Conservation (phyloP, 2,797 vertebrate genomes). For the Enteromius radiatus region DNA sequence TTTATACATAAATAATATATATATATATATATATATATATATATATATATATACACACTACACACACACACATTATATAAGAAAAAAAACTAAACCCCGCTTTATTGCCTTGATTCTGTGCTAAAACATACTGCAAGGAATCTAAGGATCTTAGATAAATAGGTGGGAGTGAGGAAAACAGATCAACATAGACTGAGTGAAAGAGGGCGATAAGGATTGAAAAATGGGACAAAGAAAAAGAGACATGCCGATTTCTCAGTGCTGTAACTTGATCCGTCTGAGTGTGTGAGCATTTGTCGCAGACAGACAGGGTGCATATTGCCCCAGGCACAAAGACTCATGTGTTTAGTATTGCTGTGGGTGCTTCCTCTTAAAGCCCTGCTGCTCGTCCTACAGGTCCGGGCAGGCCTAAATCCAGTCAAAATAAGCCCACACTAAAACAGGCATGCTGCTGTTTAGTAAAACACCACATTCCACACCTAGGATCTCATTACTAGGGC, state of each 20-base stretch:
- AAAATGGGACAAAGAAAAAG: slow-evolving; percentile 45
- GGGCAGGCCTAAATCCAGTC: slow-evolving; percentile 48
- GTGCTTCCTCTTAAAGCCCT: slow-evolving; percentile 55
- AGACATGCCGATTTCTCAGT: slow-evolving; percentile 50
- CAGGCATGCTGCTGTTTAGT: slow-evolving; percentile 46
- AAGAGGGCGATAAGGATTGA: slow-evolving; percentile 46
- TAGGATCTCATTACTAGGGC: slow-evolving; percentile 42
- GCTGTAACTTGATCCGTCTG: slow-evolving; percentile 70
- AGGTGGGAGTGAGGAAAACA: slow-evolving; percentile 53
- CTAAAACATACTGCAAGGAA: slow-evolving; percentile 36
- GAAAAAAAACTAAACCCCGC: slow-evolving; percentile 26
- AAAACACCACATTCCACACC: slow-evolving; percentile 56
- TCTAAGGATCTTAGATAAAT: slow-evolving; percentile 46
- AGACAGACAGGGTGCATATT: slow-evolving; percentile 46
- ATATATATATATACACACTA: no score
- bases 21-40: no score
- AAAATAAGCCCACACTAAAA: slow-evolving; percentile 57
- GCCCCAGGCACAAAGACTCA: slow-evolving; percentile 49
- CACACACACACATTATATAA: background rate
- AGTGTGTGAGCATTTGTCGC: slow-evolving; percentile 47
- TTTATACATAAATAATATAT: no score
- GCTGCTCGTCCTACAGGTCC: slow-evolving; percentile 54
- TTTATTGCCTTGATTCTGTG: slow-evolving; percentile 70
- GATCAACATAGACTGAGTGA: slow-evolving; percentile 43
- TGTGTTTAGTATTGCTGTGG: slow-evolving; percentile 39